Evolutionary conservation across 2,888 invertebrate species (phyloP).

Genomic region (Oligia latruncula): DNA sequence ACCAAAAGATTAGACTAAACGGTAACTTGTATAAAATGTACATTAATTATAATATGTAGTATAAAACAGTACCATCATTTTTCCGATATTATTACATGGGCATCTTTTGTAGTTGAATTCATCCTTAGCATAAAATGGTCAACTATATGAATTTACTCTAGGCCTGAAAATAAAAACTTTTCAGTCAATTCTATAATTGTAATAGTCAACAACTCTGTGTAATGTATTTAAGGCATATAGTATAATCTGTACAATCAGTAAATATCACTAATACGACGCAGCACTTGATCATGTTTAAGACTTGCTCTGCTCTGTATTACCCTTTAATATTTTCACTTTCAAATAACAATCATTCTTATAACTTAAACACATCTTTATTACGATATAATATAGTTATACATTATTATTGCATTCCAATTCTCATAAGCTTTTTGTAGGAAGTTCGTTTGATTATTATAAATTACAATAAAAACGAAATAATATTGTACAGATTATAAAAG

Average conservation of each 20-base stretch:
- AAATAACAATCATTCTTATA: constrained; percentile 64
- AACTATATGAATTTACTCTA: constrained; percentile 84
- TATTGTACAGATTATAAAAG: constrained; percentile 67
- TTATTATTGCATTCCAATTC: constrained; percentile 65
- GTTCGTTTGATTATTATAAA: constrained; percentile 60
- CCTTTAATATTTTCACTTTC: constrained; percentile 60
- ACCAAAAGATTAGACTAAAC: constrained; percentile 88
- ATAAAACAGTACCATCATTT: constrained; percentile 87
- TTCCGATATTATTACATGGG: constrained; percentile 76
- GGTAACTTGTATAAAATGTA: constrained; percentile 90
- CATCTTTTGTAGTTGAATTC: constrained; percentile 83
- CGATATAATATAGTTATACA: constrained; percentile 61
- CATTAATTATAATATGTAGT: constrained; percentile 82
- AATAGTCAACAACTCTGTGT: constrained; percentile 72
- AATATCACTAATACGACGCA: constrained; percentile 60
- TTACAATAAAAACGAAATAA: constrained; percentile 57
- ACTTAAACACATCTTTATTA: constrained; percentile 64
- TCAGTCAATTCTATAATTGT: constrained; percentile 76
- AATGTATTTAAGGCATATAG: constrained; percentile 71
- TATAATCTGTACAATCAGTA: constrained; percentile 68
- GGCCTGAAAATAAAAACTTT: constrained; percentile 82
- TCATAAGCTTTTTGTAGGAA: constrained; percentile 65
- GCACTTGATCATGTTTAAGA: constrained; percentile 50
- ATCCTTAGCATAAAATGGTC: constrained; percentile 84
- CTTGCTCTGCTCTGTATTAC: constrained; percentile 57